These are phyloP conservation scores for Dolichopus griseipennis DNA, from an alignment of 2,888 invertebrate species.

Conservation along the genomic window DNA sequence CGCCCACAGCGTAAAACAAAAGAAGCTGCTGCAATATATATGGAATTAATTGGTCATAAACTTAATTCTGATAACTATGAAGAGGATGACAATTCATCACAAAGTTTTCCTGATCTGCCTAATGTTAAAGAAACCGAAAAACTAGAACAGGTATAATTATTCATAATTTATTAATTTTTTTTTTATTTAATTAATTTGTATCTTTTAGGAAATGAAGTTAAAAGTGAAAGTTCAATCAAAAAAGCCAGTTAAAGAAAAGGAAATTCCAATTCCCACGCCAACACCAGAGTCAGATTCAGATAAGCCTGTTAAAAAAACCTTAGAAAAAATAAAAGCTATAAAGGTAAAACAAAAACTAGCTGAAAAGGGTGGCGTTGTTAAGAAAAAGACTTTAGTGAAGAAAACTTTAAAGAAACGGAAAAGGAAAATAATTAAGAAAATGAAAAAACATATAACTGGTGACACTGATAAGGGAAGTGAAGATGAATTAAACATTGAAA, in stretches of 20 bases:
- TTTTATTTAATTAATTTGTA: constrained; percentile 15
- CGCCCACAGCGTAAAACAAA: constrained; percentile 63
- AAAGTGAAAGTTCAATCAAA: constrained; percentile 18
- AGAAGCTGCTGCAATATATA: constrained; percentile 64
- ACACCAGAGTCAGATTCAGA: constrained; percentile 34
- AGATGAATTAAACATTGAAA: constrained; percentile 37
- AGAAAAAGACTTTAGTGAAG: constrained; percentile 14
- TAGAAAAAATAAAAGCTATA: constrained; percentile 27
- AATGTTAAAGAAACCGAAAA: constrained; percentile 54
- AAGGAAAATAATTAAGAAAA: constrained; percentile 19
- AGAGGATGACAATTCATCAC: constrained; percentile 54
- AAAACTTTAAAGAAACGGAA: constrained; percentile 22
- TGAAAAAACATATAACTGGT: constrained; percentile 28
- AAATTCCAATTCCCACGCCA: not conserved
- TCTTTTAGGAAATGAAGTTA: constrained; percentile 14
- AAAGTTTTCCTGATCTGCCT: constrained; percentile 59
- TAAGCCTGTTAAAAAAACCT: constrained; percentile 38
- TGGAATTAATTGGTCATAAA: constrained; percentile 64
- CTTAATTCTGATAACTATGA: constrained; percentile 54
- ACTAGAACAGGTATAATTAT: constrained; percentile 40
- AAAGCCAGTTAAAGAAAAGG: constrained; percentile 26
- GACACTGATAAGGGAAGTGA: constrained; percentile 24
- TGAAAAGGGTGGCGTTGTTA: constrained; percentile 2
- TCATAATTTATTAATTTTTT: constrained; percentile 12
- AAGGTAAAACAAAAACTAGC: constrained; percentile 21